Percentiles rank a stretch among this genome's conserved stretches.
These are phyloP conservation scores for Tetropium fuscum DNA, from an alignment of 2,888 invertebrate species.

Conservation along the genomic window DNA sequence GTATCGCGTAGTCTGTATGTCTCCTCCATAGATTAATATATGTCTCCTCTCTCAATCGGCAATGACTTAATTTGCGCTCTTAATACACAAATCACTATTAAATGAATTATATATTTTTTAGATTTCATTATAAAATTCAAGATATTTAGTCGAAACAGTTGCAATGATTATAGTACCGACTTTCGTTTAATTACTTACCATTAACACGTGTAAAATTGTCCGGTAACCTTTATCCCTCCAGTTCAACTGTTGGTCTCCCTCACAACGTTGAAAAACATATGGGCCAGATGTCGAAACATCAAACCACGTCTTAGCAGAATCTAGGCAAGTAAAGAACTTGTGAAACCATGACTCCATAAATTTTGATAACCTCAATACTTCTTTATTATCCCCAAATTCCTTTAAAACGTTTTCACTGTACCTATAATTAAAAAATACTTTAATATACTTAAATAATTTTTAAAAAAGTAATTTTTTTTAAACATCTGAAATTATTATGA, in stretches of 20 bases:
- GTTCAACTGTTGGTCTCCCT: constrained; percentile 77
- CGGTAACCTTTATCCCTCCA: constrained; percentile 82
- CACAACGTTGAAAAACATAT: constrained; percentile 74
- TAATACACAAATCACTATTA: too few relatives aligned
- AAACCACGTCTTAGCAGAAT: constrained; percentile 75
- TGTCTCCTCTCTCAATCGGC: too few relatives aligned
- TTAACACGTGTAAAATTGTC: constrained; percentile 75
- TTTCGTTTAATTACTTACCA: constrained; percentile 69
- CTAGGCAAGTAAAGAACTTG: constrained; percentile 59
- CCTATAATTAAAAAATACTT: constrained; percentile 41
- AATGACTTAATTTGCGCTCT: too few relatives aligned
- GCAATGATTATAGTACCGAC: too few relatives aligned
- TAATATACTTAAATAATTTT: not conserved
- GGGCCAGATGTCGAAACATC: constrained; percentile 74
- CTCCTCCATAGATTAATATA: too few relatives aligned
- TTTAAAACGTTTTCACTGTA: constrained; percentile 46
- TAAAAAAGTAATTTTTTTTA: too few relatives aligned
- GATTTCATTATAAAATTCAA: too few relatives aligned
- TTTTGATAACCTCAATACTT: constrained; percentile 44
- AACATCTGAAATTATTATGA: too few relatives aligned
- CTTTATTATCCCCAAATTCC: constrained; percentile 44
- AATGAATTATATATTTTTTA: too few relatives aligned
- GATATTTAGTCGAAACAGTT: too few relatives aligned
- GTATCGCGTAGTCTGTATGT: too few relatives aligned
- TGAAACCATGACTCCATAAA: constrained; percentile 58